Percentiles rank a stretch among this genome's conserved stretches.
phyloP scores from a whole-genome alignment of 2,797 vertebrate species.

The Podargus strigoides region DNA sequence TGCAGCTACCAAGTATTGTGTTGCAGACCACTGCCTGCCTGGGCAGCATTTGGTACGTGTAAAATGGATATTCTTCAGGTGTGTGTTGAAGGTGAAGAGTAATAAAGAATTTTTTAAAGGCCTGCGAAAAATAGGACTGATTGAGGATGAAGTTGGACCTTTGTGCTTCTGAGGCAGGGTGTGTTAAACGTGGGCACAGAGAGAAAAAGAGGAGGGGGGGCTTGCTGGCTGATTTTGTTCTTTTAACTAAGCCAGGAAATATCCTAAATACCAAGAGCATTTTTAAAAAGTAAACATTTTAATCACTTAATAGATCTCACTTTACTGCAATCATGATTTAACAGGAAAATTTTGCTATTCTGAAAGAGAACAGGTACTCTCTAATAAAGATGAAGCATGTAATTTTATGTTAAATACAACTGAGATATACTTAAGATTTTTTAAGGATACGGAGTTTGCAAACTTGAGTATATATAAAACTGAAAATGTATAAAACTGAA shows the following conservation, averaged over 20 bases:
- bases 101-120: background rate
- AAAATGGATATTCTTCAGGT: background rate
- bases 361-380: background rate
- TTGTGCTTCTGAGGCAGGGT: fast-evolving
- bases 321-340: background rate
- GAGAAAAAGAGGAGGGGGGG: background rate
- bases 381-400: background rate
- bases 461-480: background rate
- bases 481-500: background rate
- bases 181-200: fast-evolving
- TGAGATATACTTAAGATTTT: background rate
- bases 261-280: background rate
- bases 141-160: background rate
- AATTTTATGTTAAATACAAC: background rate
- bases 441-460: background rate
- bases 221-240: background rate
- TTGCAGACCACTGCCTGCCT: background rate
- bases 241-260: background rate
- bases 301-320: background rate
- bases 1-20: too few relatives aligned
- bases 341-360: background rate
- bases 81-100: background rate
- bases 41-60: background rate
- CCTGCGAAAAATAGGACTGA: background rate
- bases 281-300: background rate